Base-by-base conservation (phyloP, 2,888 invertebrate species). In the Stenoptilia bipunctidactyla region DNA sequence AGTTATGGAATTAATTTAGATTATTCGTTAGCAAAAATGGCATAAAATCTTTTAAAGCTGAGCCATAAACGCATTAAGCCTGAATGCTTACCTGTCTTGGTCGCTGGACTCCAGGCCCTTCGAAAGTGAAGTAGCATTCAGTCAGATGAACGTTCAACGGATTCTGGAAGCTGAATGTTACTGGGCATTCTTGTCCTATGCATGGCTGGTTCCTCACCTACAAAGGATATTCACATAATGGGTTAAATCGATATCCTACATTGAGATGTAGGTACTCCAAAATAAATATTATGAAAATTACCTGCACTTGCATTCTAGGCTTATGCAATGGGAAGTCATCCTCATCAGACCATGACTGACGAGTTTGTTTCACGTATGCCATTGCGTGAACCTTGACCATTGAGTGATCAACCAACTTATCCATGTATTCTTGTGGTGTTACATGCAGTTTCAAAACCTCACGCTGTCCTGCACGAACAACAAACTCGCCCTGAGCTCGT, bases 381-480 rank as follows among this genome's bases (percentile, higher is more conserved):
- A 90, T 86, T n/a, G 90, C 89, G 51, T 89, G 89, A 43, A 92
- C 87, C 72, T 91, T 91, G 41, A 92, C 82, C 73, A 89, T 85
- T 38, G 88, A 83, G 53, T 91, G 89, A 55, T 92, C 92, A 0
- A 89, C 89, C 48, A 92, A 58, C 57, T 90, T 89, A 44, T 88
- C 86, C 73, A 90, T 83, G 62, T 92, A 92, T 44, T 91, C 90
- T 40, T 87, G 86, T 10, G 88, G 87, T 9, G 84, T 84, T 6
- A 91, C 85, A 42, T 86, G 86, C 41, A 92, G 68, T 51, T 86
- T 86, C 14, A 90, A 64, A 1, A 86, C 85, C 59, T 89, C 89
- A 49, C 88, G 85, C 54, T 89, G 87, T 15, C 86, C 86, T 9
- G 89, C 88, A 36, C 87, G 80, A 3, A 90, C 80, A 2, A 82